Base-by-base conservation (phyloP, 1,140 invertebrate genomes). In the Pomacea maculata region DNA sequence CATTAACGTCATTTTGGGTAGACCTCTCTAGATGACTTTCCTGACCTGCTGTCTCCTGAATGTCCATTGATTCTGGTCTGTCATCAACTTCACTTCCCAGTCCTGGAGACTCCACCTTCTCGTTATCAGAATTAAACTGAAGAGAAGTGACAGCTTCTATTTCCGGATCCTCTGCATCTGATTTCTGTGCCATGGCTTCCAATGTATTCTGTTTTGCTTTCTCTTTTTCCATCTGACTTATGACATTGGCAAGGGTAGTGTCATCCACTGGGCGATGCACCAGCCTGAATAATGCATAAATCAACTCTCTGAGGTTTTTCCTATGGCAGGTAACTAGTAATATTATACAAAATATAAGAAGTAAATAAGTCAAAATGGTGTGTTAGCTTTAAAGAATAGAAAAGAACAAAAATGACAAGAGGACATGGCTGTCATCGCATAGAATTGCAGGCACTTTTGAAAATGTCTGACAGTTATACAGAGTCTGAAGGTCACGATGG, bases 191-290 rank as follows among this genome's bases (percentile, higher is more conserved):
- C 71, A 25, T 77, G 64, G 84, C 78, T 71, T 85, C 85, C 61
- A 90, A 76, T 81, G 80, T 88, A 19, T 83, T 84, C 80, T 88
- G 85, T 78, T 86, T 88, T 19, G 77, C 80, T 78, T 86, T 87
- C 34, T 89, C 86, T 75, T 84, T 85, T 64, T 88, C 89, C 55
- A 89, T 75, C 70, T 87, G 83, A 45, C 83, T 71, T 67, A 79
- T 76, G 57, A 89, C 85, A 52, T 86, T 83, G 64, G 82, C 82
- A 25, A 89, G 70, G 6, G 79, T 80, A n/a, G 65, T 45, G 55
- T 88, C 86, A 79, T 89, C 87, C 14, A 90, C 86, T 61, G 85
- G 80, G 81, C 89, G 81, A 73, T 89, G 88, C n/a, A 89, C 57
- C n/a, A 88, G 85, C 73, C 90, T 91, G 52, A 71, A 78, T 52